phyloP scores from a whole-genome alignment of 2,797 vertebrate species.

The Sebastes trivittatus region DNA sequence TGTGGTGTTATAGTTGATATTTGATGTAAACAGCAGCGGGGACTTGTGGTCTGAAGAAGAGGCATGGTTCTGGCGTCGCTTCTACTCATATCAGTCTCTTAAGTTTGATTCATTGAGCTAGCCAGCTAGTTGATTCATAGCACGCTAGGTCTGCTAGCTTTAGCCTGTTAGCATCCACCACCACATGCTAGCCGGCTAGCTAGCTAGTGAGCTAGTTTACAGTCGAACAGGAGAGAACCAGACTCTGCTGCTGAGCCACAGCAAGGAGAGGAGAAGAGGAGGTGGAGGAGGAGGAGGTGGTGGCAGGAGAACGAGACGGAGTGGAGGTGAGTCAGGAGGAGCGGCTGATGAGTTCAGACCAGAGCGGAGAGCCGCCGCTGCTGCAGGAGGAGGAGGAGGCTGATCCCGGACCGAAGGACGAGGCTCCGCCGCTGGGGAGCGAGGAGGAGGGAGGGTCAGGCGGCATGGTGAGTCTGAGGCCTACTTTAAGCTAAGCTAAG shows the following conservation, averaged over 20 bases:
- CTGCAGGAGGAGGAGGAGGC: slow-evolving; percentile 78
- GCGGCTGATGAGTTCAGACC: slow-evolving; percentile 89
- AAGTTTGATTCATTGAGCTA: slow-evolving; percentile 73
- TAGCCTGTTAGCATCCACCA: slow-evolving; percentile 31
- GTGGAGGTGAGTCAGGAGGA: slow-evolving; percentile 84
- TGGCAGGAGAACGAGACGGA: slow-evolving; percentile 80
- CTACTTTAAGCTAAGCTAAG: slow-evolving; percentile 58
- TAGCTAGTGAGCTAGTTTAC: slow-evolving; percentile 52
- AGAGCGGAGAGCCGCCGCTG: slow-evolving; percentile 86
- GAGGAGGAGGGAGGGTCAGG: slow-evolving; percentile 75
- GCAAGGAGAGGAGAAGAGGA: neutral
- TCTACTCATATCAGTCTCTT: slow-evolving; percentile 18
- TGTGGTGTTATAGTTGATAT: slow-evolving; percentile 36
- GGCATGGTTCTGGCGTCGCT: slow-evolving; percentile 51
- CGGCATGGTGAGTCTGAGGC: slow-evolving; percentile 85
- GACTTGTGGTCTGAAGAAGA: slow-evolving; percentile 36
- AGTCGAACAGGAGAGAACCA: slow-evolving; percentile 51
- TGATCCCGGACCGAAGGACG: slow-evolving; percentile 85
- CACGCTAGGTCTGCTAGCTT: slow-evolving; percentile 66
- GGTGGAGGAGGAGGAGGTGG: slow-evolving; percentile 60
- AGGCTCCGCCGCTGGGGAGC: slow-evolving; percentile 74
- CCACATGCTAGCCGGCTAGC: slow-evolving; percentile 62
- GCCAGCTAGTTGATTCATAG: slow-evolving; percentile 68
- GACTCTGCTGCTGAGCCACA: slow-evolving; percentile 53
- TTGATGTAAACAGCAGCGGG: slow-evolving; percentile 36